Percentiles rank a stretch among this genome's conserved stretches.
Conservation (phyloP, 2,797 vertebrate genomes). For the Pteronotus mesoamericanus region DNA sequence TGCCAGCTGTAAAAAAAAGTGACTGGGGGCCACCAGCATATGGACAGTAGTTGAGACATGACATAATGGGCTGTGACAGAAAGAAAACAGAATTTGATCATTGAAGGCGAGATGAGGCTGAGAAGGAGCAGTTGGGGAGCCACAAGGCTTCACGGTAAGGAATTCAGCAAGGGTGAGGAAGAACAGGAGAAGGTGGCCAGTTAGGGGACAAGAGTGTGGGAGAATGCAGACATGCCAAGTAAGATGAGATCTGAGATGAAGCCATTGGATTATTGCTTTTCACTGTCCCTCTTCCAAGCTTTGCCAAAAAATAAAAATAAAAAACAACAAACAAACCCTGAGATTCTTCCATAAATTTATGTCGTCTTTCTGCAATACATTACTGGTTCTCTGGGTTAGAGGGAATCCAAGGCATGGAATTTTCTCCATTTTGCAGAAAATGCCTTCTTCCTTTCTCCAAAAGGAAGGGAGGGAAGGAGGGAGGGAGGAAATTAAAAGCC, state of each 20-base stretch:
- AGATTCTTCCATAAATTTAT: not conserved
- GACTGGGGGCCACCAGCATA: no score
- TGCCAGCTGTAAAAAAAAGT: not conserved
- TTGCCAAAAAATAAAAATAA: no score
- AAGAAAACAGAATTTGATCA: not conserved
- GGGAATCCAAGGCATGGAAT: not conserved
- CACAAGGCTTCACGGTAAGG: not conserved
- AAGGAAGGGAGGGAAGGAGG: not conserved
- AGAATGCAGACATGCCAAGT: not conserved
- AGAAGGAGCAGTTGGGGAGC: not conserved
- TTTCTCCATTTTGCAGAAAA: not conserved
- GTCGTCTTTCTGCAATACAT: not conserved
- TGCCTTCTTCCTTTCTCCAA: not conserved
- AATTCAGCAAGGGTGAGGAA: not conserved
- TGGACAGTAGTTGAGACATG: not conserved
- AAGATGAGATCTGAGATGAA: not conserved
- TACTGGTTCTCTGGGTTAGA: not conserved
- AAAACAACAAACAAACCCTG: not conserved
- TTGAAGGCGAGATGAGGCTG: not conserved
- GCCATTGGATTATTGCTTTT: not conserved
- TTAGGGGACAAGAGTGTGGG: not conserved
- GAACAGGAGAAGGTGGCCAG: not conserved
- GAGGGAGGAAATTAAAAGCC: not conserved
- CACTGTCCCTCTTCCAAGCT: not conserved
- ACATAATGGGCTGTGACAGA: not conserved